These are phyloP conservation scores for Sebastes variabilis DNA, from an alignment of 2,797 vertebrate genomes.

Conservation along the genomic window DNA sequence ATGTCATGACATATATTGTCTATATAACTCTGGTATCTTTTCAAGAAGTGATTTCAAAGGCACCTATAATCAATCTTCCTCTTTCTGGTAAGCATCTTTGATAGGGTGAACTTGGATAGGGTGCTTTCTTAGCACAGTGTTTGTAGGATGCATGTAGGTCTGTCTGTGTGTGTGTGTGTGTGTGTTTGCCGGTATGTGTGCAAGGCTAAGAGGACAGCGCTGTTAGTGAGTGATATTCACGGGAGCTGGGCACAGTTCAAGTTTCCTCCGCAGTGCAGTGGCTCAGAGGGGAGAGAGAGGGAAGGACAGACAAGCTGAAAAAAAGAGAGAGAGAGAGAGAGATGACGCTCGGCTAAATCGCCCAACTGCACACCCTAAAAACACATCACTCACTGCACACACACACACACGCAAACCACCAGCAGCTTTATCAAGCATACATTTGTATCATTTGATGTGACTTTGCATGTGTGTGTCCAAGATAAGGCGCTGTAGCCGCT, in stretches of 20 bases:
- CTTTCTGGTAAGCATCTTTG: background rate
- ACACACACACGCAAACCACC: background rate
- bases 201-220: background rate
- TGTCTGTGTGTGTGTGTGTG: background rate
- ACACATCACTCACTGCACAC: background rate
- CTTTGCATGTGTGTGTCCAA: background rate
- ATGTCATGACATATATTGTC: background rate
- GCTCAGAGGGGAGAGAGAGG: slow-evolving; percentile 16
- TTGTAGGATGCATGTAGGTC: background rate
- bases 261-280: slow-evolving; percentile 76
- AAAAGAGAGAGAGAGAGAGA: background rate
- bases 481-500: background rate
- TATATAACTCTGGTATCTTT: background rate
- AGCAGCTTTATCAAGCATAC: background rate
- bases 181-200: background rate
- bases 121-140: background rate
- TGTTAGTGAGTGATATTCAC: slow-evolving; percentile 39
- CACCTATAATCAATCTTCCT: background rate
- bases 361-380: background rate
- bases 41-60: background rate
- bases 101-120: background rate
- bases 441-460: slow-evolving; percentile 7
- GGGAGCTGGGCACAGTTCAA: slow-evolving; percentile 63
- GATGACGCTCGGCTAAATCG: background rate
- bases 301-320: too few species aligned